phyloP scores from a whole-genome alignment of 1,140 invertebrate genomes.

The Diabrotica undecimpunctata region DNA sequence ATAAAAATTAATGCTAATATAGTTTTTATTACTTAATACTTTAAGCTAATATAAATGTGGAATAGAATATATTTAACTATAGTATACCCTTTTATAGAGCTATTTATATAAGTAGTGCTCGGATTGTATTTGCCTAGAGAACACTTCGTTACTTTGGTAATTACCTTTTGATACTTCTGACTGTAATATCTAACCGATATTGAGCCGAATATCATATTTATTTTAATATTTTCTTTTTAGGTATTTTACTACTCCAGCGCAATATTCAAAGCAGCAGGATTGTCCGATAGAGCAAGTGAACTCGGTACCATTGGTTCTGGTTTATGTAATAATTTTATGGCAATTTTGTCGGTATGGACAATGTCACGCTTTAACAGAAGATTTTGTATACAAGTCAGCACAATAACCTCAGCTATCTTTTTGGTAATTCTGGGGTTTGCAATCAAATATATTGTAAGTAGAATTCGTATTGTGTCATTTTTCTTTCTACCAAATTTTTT shows the following conservation, averaged over 20 bases:
- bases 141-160: no score
- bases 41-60: no score
- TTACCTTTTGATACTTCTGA: no score
- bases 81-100: no score
- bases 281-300: conserved; percentile 54
- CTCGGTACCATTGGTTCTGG: conserved; percentile 72
- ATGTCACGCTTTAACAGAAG: conserved; percentile 58
- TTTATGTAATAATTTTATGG: conserved; percentile 66
- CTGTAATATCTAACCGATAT: no score
- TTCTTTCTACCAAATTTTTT: no score
- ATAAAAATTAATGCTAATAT: no score
- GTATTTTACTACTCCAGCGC: conserved; percentile 77
- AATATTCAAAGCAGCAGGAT: conserved; percentile 66
- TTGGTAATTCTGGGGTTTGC: conserved; percentile 56
- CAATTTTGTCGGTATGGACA: conserved; percentile 57
- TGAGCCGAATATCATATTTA: conserved; percentile 3
- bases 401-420: conserved; percentile 50
- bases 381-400: conserved; percentile 57
- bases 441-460: conserved; percentile 58
- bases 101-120: no score
- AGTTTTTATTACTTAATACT: no score
- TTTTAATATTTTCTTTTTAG: no score
- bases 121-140: no score
- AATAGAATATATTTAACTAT: no score
- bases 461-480: conserved; percentile 11